Percentiles rank a stretch among this genome's conserved stretches.
phyloP scores from a whole-genome alignment of 2,797 vertebrate genomes.

The Thunnus albacares region DNA sequence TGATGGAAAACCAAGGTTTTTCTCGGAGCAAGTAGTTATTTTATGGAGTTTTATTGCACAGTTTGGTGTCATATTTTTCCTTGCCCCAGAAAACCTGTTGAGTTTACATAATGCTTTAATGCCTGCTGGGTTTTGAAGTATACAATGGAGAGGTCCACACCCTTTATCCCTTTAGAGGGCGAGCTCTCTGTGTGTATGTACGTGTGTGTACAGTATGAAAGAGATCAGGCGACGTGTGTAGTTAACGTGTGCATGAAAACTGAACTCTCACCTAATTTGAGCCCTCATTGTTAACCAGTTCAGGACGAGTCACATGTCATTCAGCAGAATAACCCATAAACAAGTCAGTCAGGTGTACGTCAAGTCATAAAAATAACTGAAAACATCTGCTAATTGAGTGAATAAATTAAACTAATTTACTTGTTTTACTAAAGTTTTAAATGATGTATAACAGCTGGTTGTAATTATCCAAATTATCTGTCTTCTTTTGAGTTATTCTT shows the following conservation, averaged over 20 bases:
- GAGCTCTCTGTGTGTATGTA: neutral
- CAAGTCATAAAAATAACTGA: too few species aligned
- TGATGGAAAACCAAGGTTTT: too few species aligned
- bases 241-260: slow-evolving; percentile 22
- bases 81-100: slow-evolving; percentile 11
- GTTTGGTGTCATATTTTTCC: neutral
- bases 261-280: slow-evolving; percentile 39
- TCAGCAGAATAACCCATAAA: neutral
- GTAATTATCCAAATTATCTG: too few species aligned
- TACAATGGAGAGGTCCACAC: slow-evolving; percentile 59
- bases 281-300: slow-evolving; percentile 30
- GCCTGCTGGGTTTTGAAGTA: slow-evolving; percentile 34
- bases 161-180: slow-evolving; percentile 41
- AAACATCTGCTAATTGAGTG: neutral
- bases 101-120: slow-evolving; percentile 22
- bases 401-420: neutral
- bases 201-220: slow-evolving; percentile 21
- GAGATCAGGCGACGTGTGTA: slow-evolving; percentile 8
- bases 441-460: neutral
- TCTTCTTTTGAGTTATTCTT: too few species aligned
- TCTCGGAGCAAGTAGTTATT: too few species aligned
- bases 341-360: too few species aligned
- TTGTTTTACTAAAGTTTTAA: neutral
- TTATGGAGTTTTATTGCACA: neutral
- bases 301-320: neutral